These are phyloP conservation scores for Timema podura DNA, from an alignment of 2,888 invertebrate species.

Conservation along the genomic window DNA sequence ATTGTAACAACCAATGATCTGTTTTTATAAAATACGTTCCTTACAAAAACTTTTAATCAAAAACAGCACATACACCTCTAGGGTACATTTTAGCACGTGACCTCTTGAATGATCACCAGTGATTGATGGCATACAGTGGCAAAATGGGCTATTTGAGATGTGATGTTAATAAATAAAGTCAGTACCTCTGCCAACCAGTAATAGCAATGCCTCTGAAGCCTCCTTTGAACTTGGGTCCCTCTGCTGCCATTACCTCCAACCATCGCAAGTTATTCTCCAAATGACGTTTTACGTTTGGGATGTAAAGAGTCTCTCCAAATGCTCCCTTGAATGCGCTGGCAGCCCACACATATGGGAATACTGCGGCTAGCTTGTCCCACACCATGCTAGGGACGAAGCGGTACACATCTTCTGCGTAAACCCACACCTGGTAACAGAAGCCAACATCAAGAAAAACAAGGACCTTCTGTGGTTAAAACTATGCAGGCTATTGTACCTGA, in stretches of 20 bases:
- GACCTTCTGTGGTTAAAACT: no score
- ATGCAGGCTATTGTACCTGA: no score
- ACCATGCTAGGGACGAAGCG: conserved; percentile 47
- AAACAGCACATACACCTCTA: no score
- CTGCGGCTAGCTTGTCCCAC: conserved; percentile 64
- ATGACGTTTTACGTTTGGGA: conserved; percentile 63
- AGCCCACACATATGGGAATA: conserved; percentile 66
- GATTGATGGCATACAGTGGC: no score
- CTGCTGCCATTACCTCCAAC: conserved; percentile 61
- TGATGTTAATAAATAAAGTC: no score
- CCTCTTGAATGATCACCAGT: no score
- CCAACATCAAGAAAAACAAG: neutral
- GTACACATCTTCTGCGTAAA: conserved; percentile 69
- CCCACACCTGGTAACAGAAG: conserved; percentile 54
- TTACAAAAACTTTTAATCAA: no score
- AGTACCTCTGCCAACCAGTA: conserved; percentile 56
- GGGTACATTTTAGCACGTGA: no score
- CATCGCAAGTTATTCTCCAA: conserved; percentile 67
- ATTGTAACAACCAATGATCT: no score
- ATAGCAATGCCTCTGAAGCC: conserved; percentile 53
- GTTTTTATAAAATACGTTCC: no score
- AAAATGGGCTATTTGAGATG: no score
- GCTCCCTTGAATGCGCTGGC: conserved; percentile 74
- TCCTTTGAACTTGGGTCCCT: conserved; percentile 50
- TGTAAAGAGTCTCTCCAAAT: conserved; percentile 64